Base-by-base conservation (phyloP, 53 echinoderm and acorn worm species). In the Echinometra lucunter region DNA sequence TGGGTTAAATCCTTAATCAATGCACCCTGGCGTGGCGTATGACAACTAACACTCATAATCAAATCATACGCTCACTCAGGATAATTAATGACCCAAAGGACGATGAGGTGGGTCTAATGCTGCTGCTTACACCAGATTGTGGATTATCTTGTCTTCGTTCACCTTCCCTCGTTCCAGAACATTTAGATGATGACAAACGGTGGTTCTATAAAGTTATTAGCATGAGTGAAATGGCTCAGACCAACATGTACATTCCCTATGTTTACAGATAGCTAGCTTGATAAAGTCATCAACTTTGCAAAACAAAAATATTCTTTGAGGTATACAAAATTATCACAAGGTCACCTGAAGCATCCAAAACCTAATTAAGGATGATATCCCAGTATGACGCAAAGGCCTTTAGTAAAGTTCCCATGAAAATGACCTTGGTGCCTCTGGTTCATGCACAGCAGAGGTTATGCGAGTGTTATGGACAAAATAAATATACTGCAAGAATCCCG, bases 21-120 rank as follows among this genome's bases (percentile, higher is more conserved):
- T 85, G 85, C 85, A 30, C 85, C 49, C 45, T 30, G 49, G 85
- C 53, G 49, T 53, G 53, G 49, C 85, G 30, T 85, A 85, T 49
- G 85, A 85, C 49, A 85, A 85, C 45, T 30, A 85, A 85, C 85
- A 85, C 85, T 85, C 85, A 45, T 85, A 85, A 85, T 85, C 85
- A 85, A 85, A 85, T 85, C 85, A 85, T 85, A 85, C 28, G 85
- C 47, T 49, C 30, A 85, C 85, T 85, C 85, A 30, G 85, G 85
- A 85, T 85, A 85, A 85, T 85, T 85, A 85, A 85, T 85, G 85
- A 49, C 85, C 49, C 47, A n/a, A 21, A 28, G 85, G 85, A 49
- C 44, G 37, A 85, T 85, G 10, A 28, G 85, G 27, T 49, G 30
- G 85, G 78, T 40, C 53, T 49, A 6, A 8, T 27, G 15, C 45